These are phyloP conservation scores for Sebastes matsubarae DNA, from an alignment of 2,797 vertebrate genomes.

Conservation along the genomic window DNA sequence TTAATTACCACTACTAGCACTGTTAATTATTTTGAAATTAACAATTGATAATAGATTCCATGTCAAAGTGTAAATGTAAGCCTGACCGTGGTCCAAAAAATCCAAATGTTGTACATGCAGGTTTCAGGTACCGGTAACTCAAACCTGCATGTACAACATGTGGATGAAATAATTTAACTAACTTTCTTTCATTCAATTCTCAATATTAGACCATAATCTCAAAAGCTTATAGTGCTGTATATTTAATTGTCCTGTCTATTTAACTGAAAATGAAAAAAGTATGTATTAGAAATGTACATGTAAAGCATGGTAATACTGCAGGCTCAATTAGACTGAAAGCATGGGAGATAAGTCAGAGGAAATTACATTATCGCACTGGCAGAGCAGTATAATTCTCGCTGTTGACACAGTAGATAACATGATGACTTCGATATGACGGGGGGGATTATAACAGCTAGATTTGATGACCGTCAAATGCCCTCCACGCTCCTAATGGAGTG, in stretches of 20 bases:
- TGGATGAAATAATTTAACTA: background rate
- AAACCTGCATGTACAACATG: too few species aligned
- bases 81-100: background rate
- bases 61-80: background rate
- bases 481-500: conserved; percentile 28
- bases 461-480: conserved; percentile 60
- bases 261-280: conserved; percentile 15
- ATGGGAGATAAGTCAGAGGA: conserved; percentile 48
- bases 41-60: background rate
- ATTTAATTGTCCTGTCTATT: conserved; percentile 31
- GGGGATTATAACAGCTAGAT: conserved; percentile 49
- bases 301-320: conserved; percentile 23
- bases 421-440: conserved; percentile 38
- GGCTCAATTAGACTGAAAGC: conserved; percentile 57
- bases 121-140: background rate
- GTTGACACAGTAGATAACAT: conserved; percentile 62
- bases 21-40: background rate
- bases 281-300: conserved; percentile 43
- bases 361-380: conserved; percentile 43
- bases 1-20: background rate
- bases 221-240: background rate
- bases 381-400: conserved; percentile 38
- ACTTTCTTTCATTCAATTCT: background rate
- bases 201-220: conserved; percentile 32
- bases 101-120: background rate